Percentiles rank a stretch among this genome's conserved stretches.
phyloP scores from a whole-genome alignment of 2,797 vertebrate species.

The Enteromius unitaeniatus region DNA sequence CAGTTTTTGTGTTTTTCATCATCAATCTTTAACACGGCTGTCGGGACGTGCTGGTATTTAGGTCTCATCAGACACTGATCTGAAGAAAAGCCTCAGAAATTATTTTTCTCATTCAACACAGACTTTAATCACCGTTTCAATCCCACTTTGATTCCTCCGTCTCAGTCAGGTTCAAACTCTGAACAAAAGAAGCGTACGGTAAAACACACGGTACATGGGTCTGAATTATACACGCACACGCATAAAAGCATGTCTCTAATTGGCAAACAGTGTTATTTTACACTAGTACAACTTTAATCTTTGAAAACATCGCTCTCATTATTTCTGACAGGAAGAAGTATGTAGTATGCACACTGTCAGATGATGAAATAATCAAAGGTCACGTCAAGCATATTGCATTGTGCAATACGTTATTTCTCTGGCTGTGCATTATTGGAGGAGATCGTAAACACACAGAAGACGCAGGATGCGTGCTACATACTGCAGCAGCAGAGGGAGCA shows the following conservation, averaged over 20 bases:
- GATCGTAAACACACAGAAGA: not conserved
- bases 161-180: conserved; percentile 13
- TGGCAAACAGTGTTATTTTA: conserved; percentile 5
- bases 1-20: conserved; percentile 52
- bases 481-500: not conserved
- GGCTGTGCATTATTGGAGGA: not conserved
- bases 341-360: not conserved
- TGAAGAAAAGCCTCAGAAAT: conserved; percentile 59
- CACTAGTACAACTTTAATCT: not conserved
- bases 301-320: not conserved
- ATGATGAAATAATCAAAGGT: not conserved
- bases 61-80: conserved; percentile 64
- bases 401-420: not conserved
- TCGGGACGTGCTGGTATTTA: conserved; percentile 56
- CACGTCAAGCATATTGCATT: not conserved
- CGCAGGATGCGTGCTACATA: not conserved
- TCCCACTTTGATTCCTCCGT: conserved; percentile 47
- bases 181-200: conserved; percentile 1
- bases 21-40: conserved; percentile 46
- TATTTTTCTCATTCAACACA: conserved; percentile 39
- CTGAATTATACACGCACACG: conserved; percentile 14
- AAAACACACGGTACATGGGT: not conserved
- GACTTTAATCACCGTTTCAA: conserved; percentile 25
- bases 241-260: not conserved
- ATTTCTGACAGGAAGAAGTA: not conserved